Conservation (phyloP, 2,113 vertebrate species). For the Cyrtonyx montezumae region DNA sequence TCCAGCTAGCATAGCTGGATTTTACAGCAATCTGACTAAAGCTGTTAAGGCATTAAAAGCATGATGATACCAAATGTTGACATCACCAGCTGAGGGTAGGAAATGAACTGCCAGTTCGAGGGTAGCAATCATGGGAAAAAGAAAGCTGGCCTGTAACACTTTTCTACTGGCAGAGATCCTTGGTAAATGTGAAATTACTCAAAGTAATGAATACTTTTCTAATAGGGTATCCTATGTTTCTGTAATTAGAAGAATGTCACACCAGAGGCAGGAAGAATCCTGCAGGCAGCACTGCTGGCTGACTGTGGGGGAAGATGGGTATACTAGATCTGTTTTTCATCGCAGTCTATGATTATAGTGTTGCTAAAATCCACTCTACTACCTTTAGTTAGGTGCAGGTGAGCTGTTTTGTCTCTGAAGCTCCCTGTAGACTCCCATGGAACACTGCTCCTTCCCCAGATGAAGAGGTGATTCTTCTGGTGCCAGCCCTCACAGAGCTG, state of each 20-base stretch:
- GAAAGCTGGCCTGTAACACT: not conserved
- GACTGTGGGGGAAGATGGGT: not conserved
- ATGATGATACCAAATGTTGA: constrained; percentile 5
- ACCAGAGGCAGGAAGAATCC: not conserved
- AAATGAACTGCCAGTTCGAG: not conserved
- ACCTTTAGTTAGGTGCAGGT: not conserved
- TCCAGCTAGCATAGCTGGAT: constrained; percentile 88
- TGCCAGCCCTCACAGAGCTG: not conserved
- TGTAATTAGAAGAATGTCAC: not conserved
- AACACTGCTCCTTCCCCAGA: not conserved
- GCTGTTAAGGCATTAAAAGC: constrained; percentile 80
- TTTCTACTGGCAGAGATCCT: not conserved
- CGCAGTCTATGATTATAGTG: not conserved
- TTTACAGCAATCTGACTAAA: constrained; percentile 89
- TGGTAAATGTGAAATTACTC: not conserved
- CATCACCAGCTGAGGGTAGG: not conserved
- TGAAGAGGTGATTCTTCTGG: not conserved
- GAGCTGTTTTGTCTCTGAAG: not conserved
- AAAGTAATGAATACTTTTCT: not conserved
- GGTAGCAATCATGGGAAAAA: not conserved
- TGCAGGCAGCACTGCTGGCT: not conserved
- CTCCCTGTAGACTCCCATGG: not conserved
- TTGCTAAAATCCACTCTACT: not conserved
- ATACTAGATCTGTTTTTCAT: not conserved
- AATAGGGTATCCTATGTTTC: not conserved